A percentile compares a stretch with the other conserved stretches of the same genome.
Conservation (phyloP, 2,888 invertebrate genomes). For the Melanchra persicariae region DNA sequence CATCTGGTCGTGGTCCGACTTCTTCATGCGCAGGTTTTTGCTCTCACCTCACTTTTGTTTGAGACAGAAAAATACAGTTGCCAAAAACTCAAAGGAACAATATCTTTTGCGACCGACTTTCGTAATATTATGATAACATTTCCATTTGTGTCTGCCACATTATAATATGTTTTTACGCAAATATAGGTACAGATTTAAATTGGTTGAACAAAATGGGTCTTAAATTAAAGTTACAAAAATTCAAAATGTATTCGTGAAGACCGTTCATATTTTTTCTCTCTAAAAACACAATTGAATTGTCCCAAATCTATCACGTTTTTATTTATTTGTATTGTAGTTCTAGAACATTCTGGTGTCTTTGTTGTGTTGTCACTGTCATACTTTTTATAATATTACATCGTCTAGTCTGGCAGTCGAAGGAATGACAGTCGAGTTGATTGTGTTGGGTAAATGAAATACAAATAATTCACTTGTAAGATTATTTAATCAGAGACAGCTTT, state of each 20-base stretch:
- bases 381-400: slow-evolving; percentile 35
- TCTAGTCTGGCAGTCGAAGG: slow-evolving; percentile 4
- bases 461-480: neutral
- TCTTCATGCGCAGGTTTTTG: slow-evolving; percentile 43
- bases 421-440: slow-evolving; percentile 13
- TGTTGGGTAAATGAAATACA: neutral
- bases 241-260: neutral
- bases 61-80: slow-evolving; percentile 26
- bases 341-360: slow-evolving; percentile 15
- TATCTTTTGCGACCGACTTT: slow-evolving; percentile 9
- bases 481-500: neutral
- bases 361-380: slow-evolving; percentile 32
- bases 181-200: neutral
- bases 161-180: neutral
- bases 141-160: neutral
- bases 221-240: neutral
- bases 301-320: slow-evolving; percentile 3
- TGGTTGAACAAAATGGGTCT: neutral
- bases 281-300: neutral
- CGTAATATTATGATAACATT: slow-evolving; percentile 2
- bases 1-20: slow-evolving; percentile 7
- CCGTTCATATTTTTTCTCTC: slow-evolving; percentile 1
- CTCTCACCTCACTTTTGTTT: slow-evolving; percentile 35
- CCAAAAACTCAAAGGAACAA: neutral
- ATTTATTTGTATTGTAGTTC: slow-evolving; percentile 19